A percentile compares a stretch with the other conserved stretches of the same genome.
phyloP scores from a whole-genome alignment of 1,140 invertebrate species.

The Rhagoletis pomonella region DNA sequence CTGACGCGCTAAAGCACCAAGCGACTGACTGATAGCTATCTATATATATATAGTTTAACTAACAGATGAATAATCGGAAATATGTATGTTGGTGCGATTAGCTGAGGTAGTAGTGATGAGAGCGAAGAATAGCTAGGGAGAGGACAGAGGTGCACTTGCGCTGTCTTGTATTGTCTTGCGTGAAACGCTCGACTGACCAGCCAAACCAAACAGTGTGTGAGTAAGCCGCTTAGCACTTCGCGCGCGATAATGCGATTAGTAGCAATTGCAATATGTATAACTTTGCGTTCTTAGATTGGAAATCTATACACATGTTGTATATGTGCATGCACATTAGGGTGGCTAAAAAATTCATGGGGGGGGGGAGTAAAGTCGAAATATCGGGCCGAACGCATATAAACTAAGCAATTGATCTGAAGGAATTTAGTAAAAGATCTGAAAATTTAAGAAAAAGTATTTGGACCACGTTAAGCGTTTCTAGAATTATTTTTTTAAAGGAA shows the following conservation, averaged over 20 bases:
- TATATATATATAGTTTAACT: neutral
- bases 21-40: neutral
- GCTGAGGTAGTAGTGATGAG: too few species aligned
- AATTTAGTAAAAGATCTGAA: too few species aligned
- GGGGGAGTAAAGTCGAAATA: too few species aligned
- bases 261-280: neutral
- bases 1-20: neutral
- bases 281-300: neutral
- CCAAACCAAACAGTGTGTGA: neutral
- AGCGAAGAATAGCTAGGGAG: neutral
- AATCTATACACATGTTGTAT: neutral
- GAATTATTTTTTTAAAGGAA: too few species aligned
- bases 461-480: too few species aligned
- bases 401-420: too few species aligned
- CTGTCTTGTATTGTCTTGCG: neutral
- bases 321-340: too few species aligned
- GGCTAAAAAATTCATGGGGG: too few species aligned
- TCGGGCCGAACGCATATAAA: too few species aligned
- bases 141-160: neutral
- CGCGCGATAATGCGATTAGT: conserved; percentile 50
- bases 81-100: too few species aligned
- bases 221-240: conserved; percentile 40
- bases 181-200: neutral
- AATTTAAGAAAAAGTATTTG: too few species aligned
- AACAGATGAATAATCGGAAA: too few species aligned